Conservation (phyloP, 2,113 vertebrate species). For the Psittacula cyanocephala region DNA sequence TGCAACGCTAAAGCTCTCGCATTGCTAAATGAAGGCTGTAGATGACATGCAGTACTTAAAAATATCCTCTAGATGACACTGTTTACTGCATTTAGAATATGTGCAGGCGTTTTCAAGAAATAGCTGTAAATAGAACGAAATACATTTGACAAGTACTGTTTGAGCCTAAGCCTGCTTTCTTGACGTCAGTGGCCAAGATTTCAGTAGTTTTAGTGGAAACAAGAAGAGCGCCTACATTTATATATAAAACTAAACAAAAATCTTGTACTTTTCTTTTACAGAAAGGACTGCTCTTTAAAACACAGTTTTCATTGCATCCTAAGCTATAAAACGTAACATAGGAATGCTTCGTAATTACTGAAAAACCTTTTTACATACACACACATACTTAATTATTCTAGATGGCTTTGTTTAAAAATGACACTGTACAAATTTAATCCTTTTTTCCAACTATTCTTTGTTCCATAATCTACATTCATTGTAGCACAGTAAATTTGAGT, state of each 20-base stretch:
- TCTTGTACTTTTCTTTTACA: neutral
- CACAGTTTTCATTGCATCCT: neutral
- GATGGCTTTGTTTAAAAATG: constrained; percentile 23
- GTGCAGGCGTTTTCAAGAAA: neutral
- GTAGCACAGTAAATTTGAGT: constrained; percentile 17
- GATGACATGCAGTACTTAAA: constrained; percentile 53
- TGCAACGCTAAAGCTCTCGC: too few relatives aligned
- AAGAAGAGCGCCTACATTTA: neutral
- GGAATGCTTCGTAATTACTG: neutral
- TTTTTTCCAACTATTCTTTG: neutral
- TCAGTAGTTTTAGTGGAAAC: neutral
- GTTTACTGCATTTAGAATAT: constrained; percentile 82
- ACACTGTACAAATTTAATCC: constrained; percentile 44
- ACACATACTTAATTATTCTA: neutral
- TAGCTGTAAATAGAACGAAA: neutral
- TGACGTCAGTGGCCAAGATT: neutral
- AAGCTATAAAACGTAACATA: neutral
- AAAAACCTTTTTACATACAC: neutral
- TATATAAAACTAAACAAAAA: neutral
- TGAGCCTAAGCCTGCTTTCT: neutral
- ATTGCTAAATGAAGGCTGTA: too few relatives aligned
- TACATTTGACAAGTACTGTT: neutral
- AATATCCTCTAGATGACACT: constrained; percentile 90
- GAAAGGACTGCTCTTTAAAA: neutral
- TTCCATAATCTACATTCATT: constrained; percentile 14